These are phyloP conservation scores for Saccostrea echinata DNA, from an alignment of 1,140 invertebrate species.

Conservation along the genomic window DNA sequence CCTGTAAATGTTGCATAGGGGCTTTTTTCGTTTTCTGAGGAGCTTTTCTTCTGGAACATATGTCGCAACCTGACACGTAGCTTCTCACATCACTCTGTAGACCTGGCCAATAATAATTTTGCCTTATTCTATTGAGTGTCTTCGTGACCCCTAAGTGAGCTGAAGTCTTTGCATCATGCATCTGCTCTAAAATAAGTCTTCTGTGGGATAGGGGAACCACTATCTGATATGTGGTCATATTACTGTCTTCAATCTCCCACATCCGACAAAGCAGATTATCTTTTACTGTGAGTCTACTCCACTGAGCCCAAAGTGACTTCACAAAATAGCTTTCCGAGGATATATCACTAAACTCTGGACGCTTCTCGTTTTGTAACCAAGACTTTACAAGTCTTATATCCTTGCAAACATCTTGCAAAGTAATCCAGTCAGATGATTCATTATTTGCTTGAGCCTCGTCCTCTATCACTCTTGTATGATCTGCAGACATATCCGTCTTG, in stretches of 20 bases:
- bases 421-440: background rate
- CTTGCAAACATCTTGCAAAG: background rate
- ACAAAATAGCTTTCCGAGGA: background rate
- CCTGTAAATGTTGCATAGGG: conserved; percentile 34
- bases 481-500: background rate
- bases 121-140: conserved; percentile 38
- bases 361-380: background rate
- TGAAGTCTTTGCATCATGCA: conserved; percentile 48
- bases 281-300: conserved; percentile 23
- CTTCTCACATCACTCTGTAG: conserved; percentile 33
- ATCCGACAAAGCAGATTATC: conserved; percentile 42
- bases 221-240: conserved; percentile 48
- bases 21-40: conserved; percentile 32
- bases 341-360: conserved; percentile 25
- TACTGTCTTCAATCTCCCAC: conserved; percentile 48
- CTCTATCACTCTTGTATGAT: background rate
- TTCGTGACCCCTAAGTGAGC: conserved; percentile 45
- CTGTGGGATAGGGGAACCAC: conserved; percentile 56
- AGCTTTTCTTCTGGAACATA: conserved; percentile 45
- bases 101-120: conserved; percentile 50
- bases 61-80: conserved; percentile 42
- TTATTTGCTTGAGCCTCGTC: background rate
- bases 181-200: conserved; percentile 37
- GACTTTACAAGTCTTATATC: conserved; percentile 19
- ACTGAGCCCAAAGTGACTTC: conserved; percentile 43